Conservation (phyloP, 2,888 invertebrate genomes). For the Anodontia alba region DNA sequence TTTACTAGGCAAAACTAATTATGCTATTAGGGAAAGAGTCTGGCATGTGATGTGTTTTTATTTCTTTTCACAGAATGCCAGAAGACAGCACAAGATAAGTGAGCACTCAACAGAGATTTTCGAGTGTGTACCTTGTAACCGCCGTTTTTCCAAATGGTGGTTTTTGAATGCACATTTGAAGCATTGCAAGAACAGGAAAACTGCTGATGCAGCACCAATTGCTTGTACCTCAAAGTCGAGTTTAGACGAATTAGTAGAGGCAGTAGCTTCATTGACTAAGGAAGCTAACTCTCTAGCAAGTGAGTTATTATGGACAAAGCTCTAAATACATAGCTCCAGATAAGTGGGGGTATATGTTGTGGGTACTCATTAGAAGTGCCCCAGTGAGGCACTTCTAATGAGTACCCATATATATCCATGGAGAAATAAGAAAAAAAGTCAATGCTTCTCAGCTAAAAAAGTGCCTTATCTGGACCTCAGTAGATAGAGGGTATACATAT, state of each 20-base stretch:
- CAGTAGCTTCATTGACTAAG: background rate
- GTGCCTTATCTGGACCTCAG: too few relatives aligned
- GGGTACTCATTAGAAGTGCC: background rate
- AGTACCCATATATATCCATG: background rate
- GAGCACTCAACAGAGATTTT: background rate
- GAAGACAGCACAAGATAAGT: background rate
- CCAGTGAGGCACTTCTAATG: background rate
- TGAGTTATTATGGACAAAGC: too few relatives aligned
- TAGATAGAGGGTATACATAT: too few relatives aligned
- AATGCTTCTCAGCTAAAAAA: too few relatives aligned
- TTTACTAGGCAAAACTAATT: too few relatives aligned
- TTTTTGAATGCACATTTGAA: background rate
- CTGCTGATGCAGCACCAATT: background rate
- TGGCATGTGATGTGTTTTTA: too few relatives aligned
- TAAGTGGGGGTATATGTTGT: background rate
- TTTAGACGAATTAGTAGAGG: background rate
- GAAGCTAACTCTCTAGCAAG: background rate
- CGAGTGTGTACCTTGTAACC: background rate
- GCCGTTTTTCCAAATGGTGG: background rate
- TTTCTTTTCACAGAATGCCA: background rate
- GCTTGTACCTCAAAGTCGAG: background rate
- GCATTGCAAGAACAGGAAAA: background rate
- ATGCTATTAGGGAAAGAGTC: too few relatives aligned
- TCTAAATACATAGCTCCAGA: too few relatives aligned
- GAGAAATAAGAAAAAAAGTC: too few relatives aligned